Evolutionary conservation across 2,113 vertebrate genomes (phyloP).

Genomic region (Paratilapia polleni): DNA sequence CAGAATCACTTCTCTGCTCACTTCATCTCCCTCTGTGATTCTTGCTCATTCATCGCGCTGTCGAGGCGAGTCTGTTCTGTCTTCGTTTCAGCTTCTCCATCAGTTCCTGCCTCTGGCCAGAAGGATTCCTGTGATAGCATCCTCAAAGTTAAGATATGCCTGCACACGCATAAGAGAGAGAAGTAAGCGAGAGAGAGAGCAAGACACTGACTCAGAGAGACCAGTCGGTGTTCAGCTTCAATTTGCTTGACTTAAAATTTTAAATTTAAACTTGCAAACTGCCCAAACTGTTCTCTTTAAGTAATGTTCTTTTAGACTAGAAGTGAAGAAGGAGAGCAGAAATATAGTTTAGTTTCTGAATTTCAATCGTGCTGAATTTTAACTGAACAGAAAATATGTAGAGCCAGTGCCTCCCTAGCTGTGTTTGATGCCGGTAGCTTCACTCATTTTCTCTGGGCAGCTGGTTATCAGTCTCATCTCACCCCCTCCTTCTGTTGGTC

Average conservation of each 20-base stretch:
- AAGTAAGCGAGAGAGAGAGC: neutral
- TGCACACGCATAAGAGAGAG: slow-evolving; percentile 32
- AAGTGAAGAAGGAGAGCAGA: neutral
- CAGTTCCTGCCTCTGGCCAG: slow-evolving; percentile 52
- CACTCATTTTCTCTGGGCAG: neutral
- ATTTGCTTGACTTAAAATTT: slow-evolving; percentile 10
- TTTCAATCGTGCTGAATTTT: neutral
- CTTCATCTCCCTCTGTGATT: slow-evolving; percentile 52
- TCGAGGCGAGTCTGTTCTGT: slow-evolving; percentile 32
- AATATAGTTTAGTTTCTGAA: neutral
- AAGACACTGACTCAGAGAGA: neutral
- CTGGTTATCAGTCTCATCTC: slow-evolving; percentile 28
- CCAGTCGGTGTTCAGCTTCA: neutral
- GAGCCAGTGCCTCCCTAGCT: neutral
- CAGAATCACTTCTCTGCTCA: slow-evolving; percentile 29
- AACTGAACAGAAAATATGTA: neutral
- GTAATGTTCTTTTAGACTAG: neutral
- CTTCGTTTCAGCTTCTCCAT: slow-evolving; percentile 41
- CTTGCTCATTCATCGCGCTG: slow-evolving; percentile 26
- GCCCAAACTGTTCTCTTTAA: neutral
- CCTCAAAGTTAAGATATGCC: slow-evolving; percentile 53
- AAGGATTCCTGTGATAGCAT: slow-evolving; percentile 50
- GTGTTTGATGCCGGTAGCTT: slow-evolving; percentile 12
- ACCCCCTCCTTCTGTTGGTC: slow-evolving; percentile 5
- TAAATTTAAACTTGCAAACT: neutral